These are phyloP conservation scores for Herpailurus yagouaroundi DNA, from an alignment of 2,113 vertebrate genomes.

Conservation along the genomic window DNA sequence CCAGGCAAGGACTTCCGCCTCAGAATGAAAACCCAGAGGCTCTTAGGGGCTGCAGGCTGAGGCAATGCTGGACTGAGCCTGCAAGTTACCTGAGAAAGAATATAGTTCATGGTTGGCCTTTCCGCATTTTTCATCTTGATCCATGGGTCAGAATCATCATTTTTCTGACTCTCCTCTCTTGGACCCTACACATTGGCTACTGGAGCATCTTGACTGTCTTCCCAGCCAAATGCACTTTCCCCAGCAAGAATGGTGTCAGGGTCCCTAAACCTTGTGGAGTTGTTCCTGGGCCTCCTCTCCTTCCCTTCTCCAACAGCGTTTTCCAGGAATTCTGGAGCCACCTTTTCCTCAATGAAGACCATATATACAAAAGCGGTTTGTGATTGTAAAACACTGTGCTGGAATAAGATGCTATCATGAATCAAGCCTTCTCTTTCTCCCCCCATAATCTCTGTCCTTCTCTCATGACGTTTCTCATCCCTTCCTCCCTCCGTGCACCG, in stretches of 20 bases:
- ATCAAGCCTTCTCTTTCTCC: conserved; percentile 7
- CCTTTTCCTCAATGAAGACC: not conserved
- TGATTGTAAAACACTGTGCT: not conserved
- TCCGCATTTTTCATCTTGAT: not conserved
- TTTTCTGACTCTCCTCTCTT: not conserved
- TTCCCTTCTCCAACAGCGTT: not conserved
- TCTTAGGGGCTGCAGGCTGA: not conserved
- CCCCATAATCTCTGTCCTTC: not conserved
- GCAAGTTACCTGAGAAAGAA: conserved; percentile 12
- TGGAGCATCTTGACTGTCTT: not conserved
- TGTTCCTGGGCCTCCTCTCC: not conserved
- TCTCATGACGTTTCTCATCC: not conserved
- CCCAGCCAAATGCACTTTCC: not conserved
- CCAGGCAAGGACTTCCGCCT: not conserved
- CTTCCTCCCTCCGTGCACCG: not conserved
- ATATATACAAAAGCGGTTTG: conserved; percentile 17
- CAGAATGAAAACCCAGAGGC: not conserved
- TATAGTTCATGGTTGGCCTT: not conserved
- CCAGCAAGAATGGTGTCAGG: not conserved
- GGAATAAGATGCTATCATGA: conserved; percentile 34
- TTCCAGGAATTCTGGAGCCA: not conserved
- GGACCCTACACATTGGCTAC: not conserved
- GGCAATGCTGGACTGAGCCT: not conserved
- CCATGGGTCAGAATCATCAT: not conserved
- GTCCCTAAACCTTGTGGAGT: not conserved